phyloP scores from a whole-genome alignment of 2,888 invertebrate species.

The Scaptodrosophila latifasciaeformis region DNA sequence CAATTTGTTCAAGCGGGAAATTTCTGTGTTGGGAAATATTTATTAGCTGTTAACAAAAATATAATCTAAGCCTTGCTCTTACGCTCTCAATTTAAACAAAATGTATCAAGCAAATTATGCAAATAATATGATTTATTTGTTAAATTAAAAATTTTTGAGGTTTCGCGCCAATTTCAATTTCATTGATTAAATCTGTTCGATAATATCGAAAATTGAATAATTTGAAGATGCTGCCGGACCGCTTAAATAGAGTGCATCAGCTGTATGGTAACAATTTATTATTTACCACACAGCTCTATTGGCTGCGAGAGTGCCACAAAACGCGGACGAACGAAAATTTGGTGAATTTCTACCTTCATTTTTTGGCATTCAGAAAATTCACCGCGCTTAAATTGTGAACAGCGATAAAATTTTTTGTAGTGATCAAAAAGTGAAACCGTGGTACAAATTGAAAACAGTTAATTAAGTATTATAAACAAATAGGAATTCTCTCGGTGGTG shows the following conservation, averaged over 20 bases:
- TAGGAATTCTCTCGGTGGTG: conserved; percentile 6
- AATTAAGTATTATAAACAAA: conserved; percentile 23
- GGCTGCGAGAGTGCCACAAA: conserved; percentile 47
- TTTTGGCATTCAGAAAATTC: conserved; percentile 55
- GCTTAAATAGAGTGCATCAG: not conserved
- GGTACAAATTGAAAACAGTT: conserved; percentile 38
- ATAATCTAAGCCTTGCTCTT: no score
- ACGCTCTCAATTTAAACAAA: not conserved
- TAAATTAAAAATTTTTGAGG: not conserved
- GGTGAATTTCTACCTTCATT: conserved; percentile 27
- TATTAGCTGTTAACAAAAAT: no score
- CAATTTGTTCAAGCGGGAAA: no score
- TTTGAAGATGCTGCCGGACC: no score
- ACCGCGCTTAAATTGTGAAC: conserved; percentile 55
- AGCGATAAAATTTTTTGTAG: conserved; percentile 15
- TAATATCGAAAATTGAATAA: no score
- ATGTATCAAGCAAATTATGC: not conserved
- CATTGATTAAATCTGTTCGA: not conserved
- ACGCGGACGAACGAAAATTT: conserved; percentile 50
- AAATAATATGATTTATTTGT: not conserved
- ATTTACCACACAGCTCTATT: conserved; percentile 47
- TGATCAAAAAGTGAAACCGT: not conserved
- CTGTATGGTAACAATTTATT: no score
- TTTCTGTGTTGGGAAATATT: no score
- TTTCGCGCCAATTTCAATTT: not conserved